Evolutionary conservation across 1,140 invertebrate species (phyloP).

Genomic region (Bombus vancouverensis): DNA sequence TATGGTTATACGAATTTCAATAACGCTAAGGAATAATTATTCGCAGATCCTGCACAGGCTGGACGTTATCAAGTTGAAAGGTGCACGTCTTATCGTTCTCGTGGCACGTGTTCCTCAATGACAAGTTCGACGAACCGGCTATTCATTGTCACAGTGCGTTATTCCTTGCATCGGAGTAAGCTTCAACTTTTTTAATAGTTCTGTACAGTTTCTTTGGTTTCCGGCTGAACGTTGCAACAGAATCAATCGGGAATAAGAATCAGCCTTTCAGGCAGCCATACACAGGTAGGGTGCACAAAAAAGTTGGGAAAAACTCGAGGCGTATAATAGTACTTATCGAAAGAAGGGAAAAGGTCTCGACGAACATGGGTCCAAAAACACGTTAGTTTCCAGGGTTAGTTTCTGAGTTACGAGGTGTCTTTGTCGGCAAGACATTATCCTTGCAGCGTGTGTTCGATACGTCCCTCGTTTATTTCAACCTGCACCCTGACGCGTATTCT

Average conservation of each 20-base stretch:
- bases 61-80: neutral
- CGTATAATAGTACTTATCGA: no score
- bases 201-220: neutral
- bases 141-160: neutral
- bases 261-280: no score
- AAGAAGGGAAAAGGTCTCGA: no score
- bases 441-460: no score
- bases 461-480: no score
- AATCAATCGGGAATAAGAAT: neutral
- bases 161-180: neutral
- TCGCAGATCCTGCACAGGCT: neutral
- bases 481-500: no score
- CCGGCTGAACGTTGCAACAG: neutral
- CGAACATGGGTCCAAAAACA: no score
- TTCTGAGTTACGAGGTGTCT: no score
- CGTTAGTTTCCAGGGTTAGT: no score
- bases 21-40: neutral
- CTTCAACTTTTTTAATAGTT: neutral
- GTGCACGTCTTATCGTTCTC: neutral
- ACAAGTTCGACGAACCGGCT: slow-evolving; percentile 25
- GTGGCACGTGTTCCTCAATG: neutral
- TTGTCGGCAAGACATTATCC: no score
- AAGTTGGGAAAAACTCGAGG: accelerated
- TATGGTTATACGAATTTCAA: neutral
- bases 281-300: no score